Percentiles rank a stretch among this genome's conserved stretches.
These are phyloP conservation scores for Chrysotoxum bicinctum DNA, from an alignment of 2,888 invertebrate species.

Conservation along the genomic window DNA sequence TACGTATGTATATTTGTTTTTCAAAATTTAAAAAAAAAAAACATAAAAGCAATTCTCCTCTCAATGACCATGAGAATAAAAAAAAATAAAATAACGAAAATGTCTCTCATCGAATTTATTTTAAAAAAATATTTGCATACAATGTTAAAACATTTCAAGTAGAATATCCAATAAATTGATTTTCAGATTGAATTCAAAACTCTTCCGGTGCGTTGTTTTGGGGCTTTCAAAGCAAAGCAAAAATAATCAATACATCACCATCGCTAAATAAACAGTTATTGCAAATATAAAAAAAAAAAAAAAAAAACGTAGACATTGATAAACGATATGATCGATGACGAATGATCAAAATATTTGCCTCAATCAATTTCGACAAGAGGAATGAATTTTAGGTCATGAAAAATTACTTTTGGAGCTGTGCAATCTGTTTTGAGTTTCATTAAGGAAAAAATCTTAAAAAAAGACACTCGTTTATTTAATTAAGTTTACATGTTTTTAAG, in stretches of 20 bases:
- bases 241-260: neutral
- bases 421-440: constrained; percentile 43
- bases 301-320: too few species aligned
- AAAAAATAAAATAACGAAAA: too few species aligned
- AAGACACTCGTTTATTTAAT: neutral
- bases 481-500: too few species aligned
- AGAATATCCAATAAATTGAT: neutral
- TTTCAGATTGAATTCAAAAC: neutral
- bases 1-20: too few species aligned
- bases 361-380: neutral
- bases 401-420: constrained; percentile 20
- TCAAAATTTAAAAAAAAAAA: too few species aligned
- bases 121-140: neutral
- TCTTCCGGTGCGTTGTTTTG: neutral
- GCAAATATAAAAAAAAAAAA: too few species aligned
- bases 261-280: too few species aligned
- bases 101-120: neutral
- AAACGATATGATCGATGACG: constrained; percentile 19
- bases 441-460: neutral
- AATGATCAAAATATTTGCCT: constrained; percentile 9
- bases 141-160: neutral
- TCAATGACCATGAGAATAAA: too few species aligned
- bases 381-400: constrained; percentile 50
- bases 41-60: too few species aligned
- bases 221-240: neutral